Conservation (phyloP, 2,888 invertebrate genomes). For the Cheilosia grossa region DNA sequence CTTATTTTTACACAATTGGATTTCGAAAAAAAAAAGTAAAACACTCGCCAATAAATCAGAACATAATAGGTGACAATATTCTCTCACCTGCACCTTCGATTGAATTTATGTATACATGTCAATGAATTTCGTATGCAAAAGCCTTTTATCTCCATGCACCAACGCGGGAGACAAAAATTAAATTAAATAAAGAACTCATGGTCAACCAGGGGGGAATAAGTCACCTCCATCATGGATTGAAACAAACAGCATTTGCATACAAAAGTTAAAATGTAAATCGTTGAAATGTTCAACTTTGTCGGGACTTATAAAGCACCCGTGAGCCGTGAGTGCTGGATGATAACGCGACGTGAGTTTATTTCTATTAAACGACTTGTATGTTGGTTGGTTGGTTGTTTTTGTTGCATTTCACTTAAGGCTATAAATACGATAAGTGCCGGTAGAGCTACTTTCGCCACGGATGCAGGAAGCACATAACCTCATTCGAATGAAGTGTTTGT, state of each 20-base stretch:
- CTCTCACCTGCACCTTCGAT: neutral
- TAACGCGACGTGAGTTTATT: slow-evolving; percentile 3
- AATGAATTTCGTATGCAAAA: slow-evolving; percentile 6
- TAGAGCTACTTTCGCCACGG: neutral
- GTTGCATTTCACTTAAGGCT: slow-evolving; percentile 8
- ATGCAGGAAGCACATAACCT: slow-evolving; percentile 38
- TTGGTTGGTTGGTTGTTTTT: neutral
- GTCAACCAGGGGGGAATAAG: neutral
- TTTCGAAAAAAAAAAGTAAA: neutral
- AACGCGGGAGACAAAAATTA: neutral
- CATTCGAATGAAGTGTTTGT: slow-evolving; percentile 16
- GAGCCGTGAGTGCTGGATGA: neutral
- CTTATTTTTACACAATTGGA: neutral
- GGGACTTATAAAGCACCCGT: slow-evolving; percentile 6
- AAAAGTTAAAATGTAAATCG: slow-evolving; percentile 38
- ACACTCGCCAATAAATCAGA: slow-evolving; percentile 4
- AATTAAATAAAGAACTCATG: slow-evolving; percentile 6
- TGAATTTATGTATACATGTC: slow-evolving; percentile 6
- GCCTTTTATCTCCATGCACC: neutral
- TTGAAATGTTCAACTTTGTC: slow-evolving; percentile 29
- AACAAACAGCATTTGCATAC: slow-evolving; percentile 28
- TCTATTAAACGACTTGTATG: neutral
- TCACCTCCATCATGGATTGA: neutral
- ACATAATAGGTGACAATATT: neutral
- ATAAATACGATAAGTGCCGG: slow-evolving; percentile 18